Percentiles rank a stretch among this genome's conserved stretches.
These are phyloP conservation scores for Pollenia labialis DNA, from an alignment of 2,888 invertebrate species.

Conservation along the genomic window DNA sequence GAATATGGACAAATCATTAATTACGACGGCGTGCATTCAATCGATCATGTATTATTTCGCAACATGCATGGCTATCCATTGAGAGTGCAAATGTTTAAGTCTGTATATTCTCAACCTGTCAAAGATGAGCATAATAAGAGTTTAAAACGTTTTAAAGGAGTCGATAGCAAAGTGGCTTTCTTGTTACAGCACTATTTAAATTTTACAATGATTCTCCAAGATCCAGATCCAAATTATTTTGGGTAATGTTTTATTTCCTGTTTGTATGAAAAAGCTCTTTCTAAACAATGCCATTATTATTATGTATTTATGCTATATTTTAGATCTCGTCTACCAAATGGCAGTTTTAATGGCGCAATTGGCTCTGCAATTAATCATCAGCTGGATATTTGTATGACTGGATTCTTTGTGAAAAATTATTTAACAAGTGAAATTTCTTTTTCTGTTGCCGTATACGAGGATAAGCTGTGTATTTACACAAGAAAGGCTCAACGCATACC, in stretches of 20 bases:
- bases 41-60: conserved; percentile 76
- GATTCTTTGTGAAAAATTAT: conserved; percentile 84
- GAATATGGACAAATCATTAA: conserved; percentile 75
- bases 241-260: conserved; percentile 76
- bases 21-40: conserved; percentile 67
- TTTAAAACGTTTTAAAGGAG: conserved; percentile 75
- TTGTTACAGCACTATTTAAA: conserved; percentile 77
- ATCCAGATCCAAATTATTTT: conserved; percentile 79
- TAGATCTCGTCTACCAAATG: conserved; percentile 76
- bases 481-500: conserved; percentile 84
- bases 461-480: conserved; percentile 83
- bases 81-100: conserved; percentile 80
- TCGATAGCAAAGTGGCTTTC: conserved; percentile 79
- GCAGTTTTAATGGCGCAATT: conserved; percentile 83
- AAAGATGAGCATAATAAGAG: conserved; percentile 72
- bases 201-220: conserved; percentile 77
- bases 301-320: too few relatives aligned
- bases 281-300: too few relatives aligned
- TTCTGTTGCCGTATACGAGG: conserved; percentile 82
- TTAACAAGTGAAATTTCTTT: conserved; percentile 83
- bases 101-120: conserved; percentile 78
- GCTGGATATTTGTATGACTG: conserved; percentile 83
- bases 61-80: conserved; percentile 81
- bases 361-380: conserved; percentile 81
- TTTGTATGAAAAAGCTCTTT: too few relatives aligned